phyloP scores from a whole-genome alignment of 2,113 vertebrate species.

The Chauna torquata region DNA sequence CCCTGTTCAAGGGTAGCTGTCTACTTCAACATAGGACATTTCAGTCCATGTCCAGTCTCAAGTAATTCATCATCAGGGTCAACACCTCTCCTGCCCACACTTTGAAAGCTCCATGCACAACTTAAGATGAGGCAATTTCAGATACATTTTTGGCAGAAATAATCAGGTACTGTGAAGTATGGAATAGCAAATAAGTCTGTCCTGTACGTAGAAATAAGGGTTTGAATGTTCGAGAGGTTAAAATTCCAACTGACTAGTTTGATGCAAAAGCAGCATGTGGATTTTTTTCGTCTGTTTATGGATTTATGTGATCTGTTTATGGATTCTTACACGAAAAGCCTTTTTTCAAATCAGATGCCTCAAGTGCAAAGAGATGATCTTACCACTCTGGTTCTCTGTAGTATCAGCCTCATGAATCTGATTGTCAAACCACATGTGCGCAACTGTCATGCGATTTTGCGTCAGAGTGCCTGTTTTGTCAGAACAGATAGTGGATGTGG shows the following conservation, averaged over 20 bases:
- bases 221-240: neutral
- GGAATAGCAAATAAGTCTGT: neutral
- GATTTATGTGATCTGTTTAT: neutral
- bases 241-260: neutral
- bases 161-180: neutral
- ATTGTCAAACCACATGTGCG: conserved; percentile 88
- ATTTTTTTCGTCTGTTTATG: neutral
- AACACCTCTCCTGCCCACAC: neutral
- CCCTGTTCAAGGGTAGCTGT: neutral
- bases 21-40: neutral
- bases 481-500: conserved; percentile 84
- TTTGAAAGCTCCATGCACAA: neutral
- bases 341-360: neutral
- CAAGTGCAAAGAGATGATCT: neutral
- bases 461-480: conserved; percentile 85
- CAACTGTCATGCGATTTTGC: conserved; percentile 85
- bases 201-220: neutral
- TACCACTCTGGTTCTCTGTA: conserved; percentile 85
- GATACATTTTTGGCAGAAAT: neutral
- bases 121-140: neutral
- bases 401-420: conserved; percentile 85
- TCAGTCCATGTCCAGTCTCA: neutral
- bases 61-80: neutral
- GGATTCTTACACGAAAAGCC: neutral
- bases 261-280: neutral